Conservation (phyloP, 2,113 vertebrate species). For the Phylloscopus trochiloides region DNA sequence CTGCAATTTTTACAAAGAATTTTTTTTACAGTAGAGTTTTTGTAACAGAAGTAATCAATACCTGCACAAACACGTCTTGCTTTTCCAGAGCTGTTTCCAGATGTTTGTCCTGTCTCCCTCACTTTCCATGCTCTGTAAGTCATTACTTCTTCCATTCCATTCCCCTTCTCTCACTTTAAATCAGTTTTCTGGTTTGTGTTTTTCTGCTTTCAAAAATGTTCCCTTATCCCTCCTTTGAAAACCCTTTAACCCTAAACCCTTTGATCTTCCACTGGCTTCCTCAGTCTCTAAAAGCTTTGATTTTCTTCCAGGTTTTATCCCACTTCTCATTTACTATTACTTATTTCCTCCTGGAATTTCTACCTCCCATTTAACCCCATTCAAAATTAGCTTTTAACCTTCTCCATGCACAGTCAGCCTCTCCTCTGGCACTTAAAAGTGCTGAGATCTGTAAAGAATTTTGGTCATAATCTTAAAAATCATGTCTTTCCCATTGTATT, state of each 20-base stretch:
- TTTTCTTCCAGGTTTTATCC: not conserved
- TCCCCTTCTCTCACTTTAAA: not conserved
- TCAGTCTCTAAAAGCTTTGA: not conserved
- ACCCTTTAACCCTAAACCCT: not conserved
- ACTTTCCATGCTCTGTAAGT: rapidly evolving
- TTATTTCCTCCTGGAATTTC: not conserved
- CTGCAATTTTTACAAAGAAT: not conserved
- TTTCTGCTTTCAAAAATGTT: not conserved
- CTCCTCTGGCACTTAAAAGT: rapidly evolving
- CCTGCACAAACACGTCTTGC: not conserved
- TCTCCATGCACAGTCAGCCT: not conserved
- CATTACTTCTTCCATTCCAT: rapidly evolving
- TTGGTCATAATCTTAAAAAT: not conserved
- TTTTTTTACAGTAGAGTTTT: not conserved
- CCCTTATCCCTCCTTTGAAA: not conserved
- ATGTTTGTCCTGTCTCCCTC: too few species aligned
- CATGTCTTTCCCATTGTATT: rapidly evolving
- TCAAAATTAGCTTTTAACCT: not conserved
- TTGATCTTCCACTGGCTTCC: not conserved
- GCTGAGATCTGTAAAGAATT: not conserved
- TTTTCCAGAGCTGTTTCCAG: not conserved
- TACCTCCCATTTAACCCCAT: not conserved
- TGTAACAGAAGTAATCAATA: not conserved
- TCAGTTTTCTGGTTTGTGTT: not conserved
- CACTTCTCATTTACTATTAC: not conserved